Percentiles rank a stretch among this genome's conserved stretches.
Evolutionary conservation across 2,797 vertebrate species (phyloP).

Genomic region (Coregonus ussuriensis): DNA sequence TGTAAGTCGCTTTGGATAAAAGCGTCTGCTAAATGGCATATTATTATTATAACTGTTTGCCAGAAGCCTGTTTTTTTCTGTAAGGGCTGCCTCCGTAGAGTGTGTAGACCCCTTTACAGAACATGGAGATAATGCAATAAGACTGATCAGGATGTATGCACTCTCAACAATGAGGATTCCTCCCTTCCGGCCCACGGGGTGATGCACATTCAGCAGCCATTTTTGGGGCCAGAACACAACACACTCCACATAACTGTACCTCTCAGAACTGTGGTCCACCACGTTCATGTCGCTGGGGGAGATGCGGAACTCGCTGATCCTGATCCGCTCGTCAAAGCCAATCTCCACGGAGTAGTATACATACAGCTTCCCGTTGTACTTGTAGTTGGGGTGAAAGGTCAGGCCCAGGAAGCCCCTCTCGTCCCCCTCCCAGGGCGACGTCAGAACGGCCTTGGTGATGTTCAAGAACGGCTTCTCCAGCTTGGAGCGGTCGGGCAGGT

Average conservation of each 20-base stretch:
- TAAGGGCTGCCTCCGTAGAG: too few species aligned
- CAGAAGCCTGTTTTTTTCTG: too few species aligned
- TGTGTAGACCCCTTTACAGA: too few species aligned
- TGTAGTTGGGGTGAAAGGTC: constrained; percentile 88
- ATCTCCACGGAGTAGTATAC: constrained; percentile 94
- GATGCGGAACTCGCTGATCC: constrained; percentile 94
- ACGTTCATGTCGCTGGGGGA: constrained; percentile 84
- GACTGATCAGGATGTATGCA: too few species aligned
- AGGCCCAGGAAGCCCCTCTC: constrained; percentile 94
- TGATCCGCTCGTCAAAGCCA: constrained; percentile 85
- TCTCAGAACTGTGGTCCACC: constrained; percentile 91
- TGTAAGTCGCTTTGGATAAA: too few species aligned
- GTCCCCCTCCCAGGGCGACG: constrained; percentile 95
- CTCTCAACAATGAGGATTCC: too few species aligned
- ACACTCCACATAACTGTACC: constrained; percentile 66
- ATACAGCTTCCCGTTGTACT: constrained; percentile 87
- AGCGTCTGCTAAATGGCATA: too few species aligned
- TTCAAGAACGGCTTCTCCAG: constrained; percentile 90
- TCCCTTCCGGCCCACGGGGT: too few species aligned
- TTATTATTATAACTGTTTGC: too few species aligned
- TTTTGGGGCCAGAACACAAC: background rate
- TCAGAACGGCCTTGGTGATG: constrained; percentile 85
- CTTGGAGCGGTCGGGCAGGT: constrained; percentile 83
- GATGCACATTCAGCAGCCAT: background rate
- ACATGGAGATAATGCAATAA: too few species aligned